A percentile compares a stretch with the other conserved stretches of the same genome.
Evolutionary conservation across 1,140 invertebrate genomes (phyloP).

Genomic region (Sweltsa coloradensis): DNA sequence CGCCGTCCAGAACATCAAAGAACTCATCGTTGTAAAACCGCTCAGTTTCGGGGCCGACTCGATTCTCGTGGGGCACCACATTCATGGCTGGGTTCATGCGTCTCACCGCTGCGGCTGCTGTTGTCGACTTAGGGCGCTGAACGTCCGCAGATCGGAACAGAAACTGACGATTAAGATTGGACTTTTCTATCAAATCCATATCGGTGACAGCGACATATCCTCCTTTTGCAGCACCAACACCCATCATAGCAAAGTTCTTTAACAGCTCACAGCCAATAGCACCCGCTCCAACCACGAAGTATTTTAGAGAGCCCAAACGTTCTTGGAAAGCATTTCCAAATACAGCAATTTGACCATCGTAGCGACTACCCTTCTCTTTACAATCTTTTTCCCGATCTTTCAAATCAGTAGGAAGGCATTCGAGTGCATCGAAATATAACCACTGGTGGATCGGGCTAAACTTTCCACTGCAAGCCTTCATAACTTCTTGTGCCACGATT

Average conservation of each 20-base stretch:
- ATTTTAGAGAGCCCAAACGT: constrained; percentile 56
- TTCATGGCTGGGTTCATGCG: constrained; percentile 88
- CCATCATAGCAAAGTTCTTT: constrained; percentile 98
- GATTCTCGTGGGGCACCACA: constrained; percentile 78
- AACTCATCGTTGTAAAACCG: constrained; percentile 88
- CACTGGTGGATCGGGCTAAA: constrained; percentile 92
- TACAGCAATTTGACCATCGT: constrained; percentile 86
- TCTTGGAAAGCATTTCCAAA: constrained; percentile 88
- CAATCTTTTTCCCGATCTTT: constrained; percentile 53
- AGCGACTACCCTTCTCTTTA: constrained; percentile 57
- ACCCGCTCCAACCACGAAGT: constrained; percentile 85
- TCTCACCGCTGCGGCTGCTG: constrained; percentile 70
- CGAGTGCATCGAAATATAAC: constrained; percentile 92
- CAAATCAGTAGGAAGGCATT: constrained; percentile 68
- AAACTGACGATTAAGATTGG: constrained; percentile 97
- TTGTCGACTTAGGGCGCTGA: constrained; percentile 82
- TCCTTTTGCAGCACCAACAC: constrained; percentile 62
- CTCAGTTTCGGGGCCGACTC: constrained; percentile 92
- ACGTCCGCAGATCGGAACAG: constrained; percentile 91
- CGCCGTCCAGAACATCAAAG: constrained; percentile 84
- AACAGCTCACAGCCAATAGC: constrained; percentile 97
- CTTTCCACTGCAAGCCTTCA: constrained; percentile 97
- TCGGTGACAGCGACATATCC: constrained; percentile 84
- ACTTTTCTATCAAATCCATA: constrained; percentile 99
- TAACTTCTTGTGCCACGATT: constrained; percentile 90